A percentile compares a stretch with the other conserved stretches of the same genome.
These are phyloP conservation scores for Hylaea fasciaria DNA, from an alignment of 2,888 invertebrate species.

Conservation along the genomic window DNA sequence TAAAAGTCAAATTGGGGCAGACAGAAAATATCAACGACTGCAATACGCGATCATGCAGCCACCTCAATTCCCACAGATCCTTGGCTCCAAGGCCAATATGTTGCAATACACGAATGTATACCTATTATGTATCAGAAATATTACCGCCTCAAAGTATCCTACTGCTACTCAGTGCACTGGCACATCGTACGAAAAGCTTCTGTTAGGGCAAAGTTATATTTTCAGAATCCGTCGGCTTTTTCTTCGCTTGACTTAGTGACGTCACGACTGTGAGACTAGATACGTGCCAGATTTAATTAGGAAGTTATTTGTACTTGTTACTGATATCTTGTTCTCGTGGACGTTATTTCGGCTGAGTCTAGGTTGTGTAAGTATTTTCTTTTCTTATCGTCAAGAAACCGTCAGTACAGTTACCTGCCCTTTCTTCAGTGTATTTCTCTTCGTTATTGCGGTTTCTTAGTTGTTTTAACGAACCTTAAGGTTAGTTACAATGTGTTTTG, in stretches of 20 bases:
- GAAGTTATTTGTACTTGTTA: conserved; percentile 30
- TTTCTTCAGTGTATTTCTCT: neutral
- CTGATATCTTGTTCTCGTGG: conserved; percentile 15
- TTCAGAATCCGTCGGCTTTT: conserved; percentile 68
- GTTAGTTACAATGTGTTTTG: no score
- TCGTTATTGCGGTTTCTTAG: no score
- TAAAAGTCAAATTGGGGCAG: no score
- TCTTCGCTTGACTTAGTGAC: conserved; percentile 65
- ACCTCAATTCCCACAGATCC: no score
- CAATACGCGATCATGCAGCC: no score
- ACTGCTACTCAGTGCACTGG: conserved; percentile 10
- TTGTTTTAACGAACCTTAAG: no score
- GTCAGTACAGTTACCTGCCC: no score
- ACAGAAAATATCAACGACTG: no score
- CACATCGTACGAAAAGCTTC: conserved; percentile 70
- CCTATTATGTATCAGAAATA: no score
- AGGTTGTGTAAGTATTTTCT: conserved; percentile 1
- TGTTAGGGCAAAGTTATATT: conserved; percentile 70
- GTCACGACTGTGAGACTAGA: conserved; percentile 50
- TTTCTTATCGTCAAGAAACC: neutral
- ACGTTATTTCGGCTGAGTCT: conserved; percentile 15
- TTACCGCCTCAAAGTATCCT: neutral
- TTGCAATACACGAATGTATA: no score
- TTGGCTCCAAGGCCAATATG: no score
- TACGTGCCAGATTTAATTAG: conserved; percentile 56